phyloP scores from a whole-genome alignment of 1,140 invertebrate genomes.

The Melanaphis sacchari region DNA sequence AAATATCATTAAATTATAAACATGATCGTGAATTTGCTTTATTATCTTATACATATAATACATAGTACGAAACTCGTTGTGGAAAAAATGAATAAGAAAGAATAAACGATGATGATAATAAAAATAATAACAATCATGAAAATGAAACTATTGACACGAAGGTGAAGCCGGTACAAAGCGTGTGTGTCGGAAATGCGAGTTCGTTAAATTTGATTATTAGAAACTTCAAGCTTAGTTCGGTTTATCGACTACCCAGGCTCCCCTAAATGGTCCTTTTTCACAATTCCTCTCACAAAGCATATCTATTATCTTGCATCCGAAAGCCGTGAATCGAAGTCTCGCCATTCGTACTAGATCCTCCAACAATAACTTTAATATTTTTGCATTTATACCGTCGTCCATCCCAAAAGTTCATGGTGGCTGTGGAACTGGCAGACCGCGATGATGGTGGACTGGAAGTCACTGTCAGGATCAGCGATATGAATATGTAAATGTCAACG shows the following conservation, averaged over 20 bases:
- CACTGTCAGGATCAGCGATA: neutral
- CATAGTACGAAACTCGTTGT: neutral
- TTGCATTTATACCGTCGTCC: neutral
- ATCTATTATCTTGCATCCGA: too few species aligned
- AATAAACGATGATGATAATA: neutral
- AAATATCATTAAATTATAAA: neutral
- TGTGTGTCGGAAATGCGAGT: neutral
- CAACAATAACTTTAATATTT: neutral
- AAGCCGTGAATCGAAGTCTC: neutral
- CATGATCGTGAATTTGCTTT: neutral
- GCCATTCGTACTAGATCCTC: neutral
- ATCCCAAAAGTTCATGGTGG: neutral
- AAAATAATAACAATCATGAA: neutral
- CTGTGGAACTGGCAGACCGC: too few species aligned
- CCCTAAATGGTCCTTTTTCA: neutral
- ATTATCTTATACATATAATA: neutral
- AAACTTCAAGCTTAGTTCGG: neutral
- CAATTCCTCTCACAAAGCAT: neutral
- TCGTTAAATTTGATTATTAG: slow-evolving; percentile 34
- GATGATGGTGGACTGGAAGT: neutral
- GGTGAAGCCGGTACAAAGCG: neutral
- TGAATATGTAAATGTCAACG: neutral
- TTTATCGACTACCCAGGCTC: neutral
- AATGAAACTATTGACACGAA: neutral
- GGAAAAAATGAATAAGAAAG: neutral